Evolutionary conservation across 2,797 vertebrate species (phyloP).

Genomic region (Gymnothorax javanicus): DNA sequence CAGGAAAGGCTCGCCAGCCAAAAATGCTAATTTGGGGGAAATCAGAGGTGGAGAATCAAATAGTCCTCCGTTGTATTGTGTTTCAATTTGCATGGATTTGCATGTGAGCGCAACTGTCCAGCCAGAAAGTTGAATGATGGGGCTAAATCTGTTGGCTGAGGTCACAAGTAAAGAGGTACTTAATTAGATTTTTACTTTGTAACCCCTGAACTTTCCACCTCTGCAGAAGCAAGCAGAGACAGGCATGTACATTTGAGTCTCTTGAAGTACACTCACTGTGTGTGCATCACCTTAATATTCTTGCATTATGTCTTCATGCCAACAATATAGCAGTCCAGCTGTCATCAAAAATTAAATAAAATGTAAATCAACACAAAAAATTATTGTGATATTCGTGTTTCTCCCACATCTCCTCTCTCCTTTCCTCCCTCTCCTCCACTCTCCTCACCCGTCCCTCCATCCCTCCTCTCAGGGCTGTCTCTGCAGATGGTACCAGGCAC

Average conservation of each 20-base stretch:
- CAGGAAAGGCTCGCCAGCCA: neutral
- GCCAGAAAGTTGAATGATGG: neutral
- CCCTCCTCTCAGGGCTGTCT: conserved; percentile 62
- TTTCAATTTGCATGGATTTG: neutral
- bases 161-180: neutral
- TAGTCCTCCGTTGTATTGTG: neutral
- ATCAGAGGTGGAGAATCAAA: neutral
- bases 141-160: neutral
- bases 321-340: too few relatives aligned
- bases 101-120: too few relatives aligned
- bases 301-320: too few relatives aligned
- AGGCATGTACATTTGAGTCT: neutral
- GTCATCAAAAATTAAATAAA: too few relatives aligned
- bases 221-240: too few relatives aligned
- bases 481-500: conserved; percentile 67
- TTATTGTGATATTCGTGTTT: too few relatives aligned
- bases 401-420: too few relatives aligned
- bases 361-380: too few relatives aligned
- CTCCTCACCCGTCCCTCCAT: neutral
- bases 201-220: neutral
- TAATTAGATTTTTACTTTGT: neutral
- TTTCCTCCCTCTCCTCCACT: neutral
- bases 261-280: too few relatives aligned
- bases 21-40: neutral
- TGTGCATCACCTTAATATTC: too few relatives aligned